Conservation (phyloP, 2,888 invertebrate species). For the Caenorhabditis virilis region DNA sequence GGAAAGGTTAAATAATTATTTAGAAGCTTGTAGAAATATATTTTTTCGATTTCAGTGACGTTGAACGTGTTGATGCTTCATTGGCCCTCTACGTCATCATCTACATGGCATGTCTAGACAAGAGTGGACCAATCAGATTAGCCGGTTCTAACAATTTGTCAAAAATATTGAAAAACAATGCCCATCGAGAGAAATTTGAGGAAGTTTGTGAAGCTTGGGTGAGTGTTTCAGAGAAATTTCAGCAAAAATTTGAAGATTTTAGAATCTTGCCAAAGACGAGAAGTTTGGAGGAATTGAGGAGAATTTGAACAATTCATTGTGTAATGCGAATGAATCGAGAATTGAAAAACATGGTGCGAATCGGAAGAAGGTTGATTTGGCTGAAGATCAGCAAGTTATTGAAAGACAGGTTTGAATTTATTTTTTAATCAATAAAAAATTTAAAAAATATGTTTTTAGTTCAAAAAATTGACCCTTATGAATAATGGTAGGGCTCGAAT, state of each 20-base stretch:
- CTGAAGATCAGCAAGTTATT: conserved; percentile 12
- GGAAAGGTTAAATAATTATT: background rate
- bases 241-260: background rate
- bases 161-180: conserved; percentile 12
- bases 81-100: conserved; percentile 16
- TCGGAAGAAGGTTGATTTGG: conserved; percentile 10
- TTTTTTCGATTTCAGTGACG: conserved; percentile 1
- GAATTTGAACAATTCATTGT: conserved; percentile 4
- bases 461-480: conserved; percentile 22
- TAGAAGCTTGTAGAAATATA: too few relatives aligned
- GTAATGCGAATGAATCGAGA: background rate
- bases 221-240: background rate
- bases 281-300: conserved; percentile 13
- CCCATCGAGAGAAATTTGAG: conserved; percentile 11
- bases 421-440: conserved; percentile 6
- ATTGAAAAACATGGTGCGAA: background rate
- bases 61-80: background rate
- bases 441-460: conserved; percentile 3
- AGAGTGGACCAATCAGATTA: conserved; percentile 9
- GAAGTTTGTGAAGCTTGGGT: conserved; percentile 8
- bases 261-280: conserved; percentile 13
- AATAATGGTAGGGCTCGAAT: conserved; percentile 19
- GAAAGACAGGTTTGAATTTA: background rate
- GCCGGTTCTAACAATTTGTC: conserved; percentile 18
- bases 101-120: conserved; percentile 25